Evolutionary conservation across 2,888 invertebrate species (phyloP).

Genomic region (Leptarthrus brevirostris): DNA sequence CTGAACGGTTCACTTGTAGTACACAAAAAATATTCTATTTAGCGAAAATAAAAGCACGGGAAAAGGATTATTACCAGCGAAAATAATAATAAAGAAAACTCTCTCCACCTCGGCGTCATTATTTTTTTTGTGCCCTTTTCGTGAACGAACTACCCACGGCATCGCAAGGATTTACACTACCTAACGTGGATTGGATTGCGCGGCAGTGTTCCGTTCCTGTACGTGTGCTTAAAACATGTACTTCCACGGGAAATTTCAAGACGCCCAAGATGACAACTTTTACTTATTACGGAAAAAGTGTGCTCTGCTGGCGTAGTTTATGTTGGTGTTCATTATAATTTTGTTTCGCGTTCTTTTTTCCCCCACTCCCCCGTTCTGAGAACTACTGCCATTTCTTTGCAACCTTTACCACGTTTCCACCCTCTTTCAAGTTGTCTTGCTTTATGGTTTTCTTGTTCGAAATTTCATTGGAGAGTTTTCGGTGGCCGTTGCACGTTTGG

Average conservation of each 20-base stretch:
- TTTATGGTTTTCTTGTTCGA: slow-evolving; percentile 14
- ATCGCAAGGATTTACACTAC: no score
- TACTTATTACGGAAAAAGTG: slow-evolving; percentile 32
- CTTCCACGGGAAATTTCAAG: slow-evolving; percentile 17
- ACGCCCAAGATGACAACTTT: slow-evolving; percentile 33
- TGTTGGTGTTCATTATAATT: slow-evolving; percentile 33
- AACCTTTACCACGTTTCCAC: no score
- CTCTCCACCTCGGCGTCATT: no score
- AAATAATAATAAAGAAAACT: slow-evolving; percentile 31
- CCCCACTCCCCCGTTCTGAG: no score
- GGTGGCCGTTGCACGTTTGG: slow-evolving; percentile 16
- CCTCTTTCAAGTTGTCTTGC: not conserved
- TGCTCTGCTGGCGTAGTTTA: slow-evolving; percentile 29
- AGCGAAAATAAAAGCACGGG: not conserved
- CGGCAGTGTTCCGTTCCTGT: no score
- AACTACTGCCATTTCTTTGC: not conserved
- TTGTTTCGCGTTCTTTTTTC: slow-evolving; percentile 2
- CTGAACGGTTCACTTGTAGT: no score
- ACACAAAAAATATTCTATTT: slow-evolving; percentile 13
- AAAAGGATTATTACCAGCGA: slow-evolving; percentile 23
- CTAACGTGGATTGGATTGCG: no score
- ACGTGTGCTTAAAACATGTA: slow-evolving; percentile 11
- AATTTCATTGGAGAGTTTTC: not conserved
- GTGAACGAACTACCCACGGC: no score
- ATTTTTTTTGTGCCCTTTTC: no score